phyloP scores from a whole-genome alignment of 2,113 vertebrate species.

The Scomber scombrus region DNA sequence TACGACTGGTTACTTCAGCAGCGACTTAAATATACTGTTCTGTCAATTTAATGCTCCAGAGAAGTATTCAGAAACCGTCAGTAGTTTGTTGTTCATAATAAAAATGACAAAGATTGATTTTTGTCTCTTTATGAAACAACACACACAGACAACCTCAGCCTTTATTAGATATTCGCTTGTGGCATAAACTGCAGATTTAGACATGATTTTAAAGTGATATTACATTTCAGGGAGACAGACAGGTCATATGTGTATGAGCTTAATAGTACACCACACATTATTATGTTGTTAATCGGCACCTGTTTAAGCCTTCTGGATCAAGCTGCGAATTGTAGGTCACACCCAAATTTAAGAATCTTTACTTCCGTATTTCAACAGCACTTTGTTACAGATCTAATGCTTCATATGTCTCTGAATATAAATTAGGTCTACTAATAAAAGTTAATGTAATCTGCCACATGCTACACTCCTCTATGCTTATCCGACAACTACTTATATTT shows the following conservation, averaged over 20 bases:
- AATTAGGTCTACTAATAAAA: not conserved
- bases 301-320: slow-evolving; percentile 11
- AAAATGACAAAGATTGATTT: not conserved
- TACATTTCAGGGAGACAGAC: not conserved
- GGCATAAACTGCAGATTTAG: not conserved
- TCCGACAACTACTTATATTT: too few species aligned
- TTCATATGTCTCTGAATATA: not conserved
- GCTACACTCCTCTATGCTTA: too few species aligned
- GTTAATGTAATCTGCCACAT: not conserved
- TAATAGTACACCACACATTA: not conserved
- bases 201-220: not conserved
- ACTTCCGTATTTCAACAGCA: slow-evolving; percentile 57
- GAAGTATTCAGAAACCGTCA: not conserved
- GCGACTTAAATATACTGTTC: not conserved
- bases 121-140: not conserved
- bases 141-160: not conserved
- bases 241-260: not conserved
- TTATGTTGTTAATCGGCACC: slow-evolving; percentile 5
- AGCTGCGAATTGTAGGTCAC: slow-evolving; percentile 48
- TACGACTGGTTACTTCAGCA: slow-evolving; percentile 1
- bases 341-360: slow-evolving; percentile 38
- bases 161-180: not conserved
- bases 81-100: not conserved
- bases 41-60: not conserved
- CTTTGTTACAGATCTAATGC: not conserved